Percentiles rank a stretch among this genome's conserved stretches.
These are phyloP conservation scores for Prietella phreatophila DNA, from an alignment of 2,113 vertebrate species.

Conservation along the genomic window DNA sequence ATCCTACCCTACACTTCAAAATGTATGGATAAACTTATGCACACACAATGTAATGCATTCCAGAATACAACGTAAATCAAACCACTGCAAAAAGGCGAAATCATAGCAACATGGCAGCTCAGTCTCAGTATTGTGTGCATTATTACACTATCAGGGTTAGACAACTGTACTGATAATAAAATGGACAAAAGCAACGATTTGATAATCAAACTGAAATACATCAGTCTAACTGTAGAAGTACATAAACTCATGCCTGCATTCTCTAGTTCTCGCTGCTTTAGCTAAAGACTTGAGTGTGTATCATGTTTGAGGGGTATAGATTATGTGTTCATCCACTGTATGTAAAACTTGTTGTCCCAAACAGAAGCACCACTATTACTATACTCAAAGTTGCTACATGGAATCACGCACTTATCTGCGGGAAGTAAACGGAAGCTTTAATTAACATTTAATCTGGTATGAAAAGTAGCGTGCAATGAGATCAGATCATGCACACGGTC, in stretches of 20 bases:
- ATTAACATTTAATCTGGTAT: background rate
- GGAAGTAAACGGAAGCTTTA: slow-evolving; percentile 9
- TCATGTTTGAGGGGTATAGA: background rate
- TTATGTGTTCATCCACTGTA: background rate
- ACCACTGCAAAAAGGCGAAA: background rate
- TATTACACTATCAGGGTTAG: background rate
- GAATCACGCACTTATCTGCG: background rate
- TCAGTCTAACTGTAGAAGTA: background rate
- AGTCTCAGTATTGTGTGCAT: background rate
- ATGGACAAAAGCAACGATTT: background rate
- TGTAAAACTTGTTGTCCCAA: slow-evolving; percentile 3
- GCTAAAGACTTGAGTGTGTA: background rate
- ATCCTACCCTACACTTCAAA: background rate
- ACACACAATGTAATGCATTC: background rate
- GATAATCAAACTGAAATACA: background rate
- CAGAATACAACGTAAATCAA: background rate
- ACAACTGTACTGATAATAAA: background rate
- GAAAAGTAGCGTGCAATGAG: background rate
- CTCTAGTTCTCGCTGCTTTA: background rate
- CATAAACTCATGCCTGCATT: background rate
- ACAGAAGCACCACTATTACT: background rate
- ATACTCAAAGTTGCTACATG: slow-evolving; percentile 9
- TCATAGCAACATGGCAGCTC: background rate
- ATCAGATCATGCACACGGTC: background rate
- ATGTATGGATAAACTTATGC: background rate